Base-by-base conservation (phyloP, 1,140 invertebrate genomes). In the Coenobita brevimanus region DNA sequence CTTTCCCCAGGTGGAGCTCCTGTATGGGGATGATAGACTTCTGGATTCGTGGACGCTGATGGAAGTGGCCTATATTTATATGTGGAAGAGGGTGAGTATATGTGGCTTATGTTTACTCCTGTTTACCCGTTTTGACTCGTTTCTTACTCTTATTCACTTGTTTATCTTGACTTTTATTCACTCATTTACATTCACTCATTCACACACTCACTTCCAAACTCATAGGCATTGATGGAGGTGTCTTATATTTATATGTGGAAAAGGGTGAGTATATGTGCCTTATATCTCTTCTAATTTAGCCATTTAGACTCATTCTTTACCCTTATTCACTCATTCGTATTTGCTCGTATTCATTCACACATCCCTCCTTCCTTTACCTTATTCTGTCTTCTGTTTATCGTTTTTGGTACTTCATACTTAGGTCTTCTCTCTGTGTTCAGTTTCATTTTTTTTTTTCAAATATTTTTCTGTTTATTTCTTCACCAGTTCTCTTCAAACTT, bases 211-310 rank as follows among this genome's bases (percentile, higher is more conserved):
- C 93, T 99, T 78, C 96, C 95, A 4, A 96, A 97, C 91, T 95
- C 96, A 82, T 97, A 97, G 92, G 98, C 97, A 0, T 94, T 99
- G 27, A 97, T 99, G 95, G 98, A 99, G 91, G 95, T 98, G 30
- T 97, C 97, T 0, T 98, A 98, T 91, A 98, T 98, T 89, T 98
- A 97, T 92, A 96, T 97, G 27, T 99, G 97, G 97, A 97, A 97
- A 93, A 94, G 96, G 93, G 96, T 90, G 54, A 90, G 89, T 90
- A 17, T 13, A 3, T 15, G n/a, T n/a, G n/a, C n/a, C 4, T 36
- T 1, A 1, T 46, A 21, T 83, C 15, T 21, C 13, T 21, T 17
- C 67, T 30, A 17, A 17, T 0, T 24, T 76, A 41, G 36, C 24
- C 24, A 8, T 4, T 24, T 30, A 30, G 15, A 24, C 62, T 13